These are phyloP conservation scores for Hemithea aestivaria DNA, from an alignment of 2,888 invertebrate species.

Conservation along the genomic window DNA sequence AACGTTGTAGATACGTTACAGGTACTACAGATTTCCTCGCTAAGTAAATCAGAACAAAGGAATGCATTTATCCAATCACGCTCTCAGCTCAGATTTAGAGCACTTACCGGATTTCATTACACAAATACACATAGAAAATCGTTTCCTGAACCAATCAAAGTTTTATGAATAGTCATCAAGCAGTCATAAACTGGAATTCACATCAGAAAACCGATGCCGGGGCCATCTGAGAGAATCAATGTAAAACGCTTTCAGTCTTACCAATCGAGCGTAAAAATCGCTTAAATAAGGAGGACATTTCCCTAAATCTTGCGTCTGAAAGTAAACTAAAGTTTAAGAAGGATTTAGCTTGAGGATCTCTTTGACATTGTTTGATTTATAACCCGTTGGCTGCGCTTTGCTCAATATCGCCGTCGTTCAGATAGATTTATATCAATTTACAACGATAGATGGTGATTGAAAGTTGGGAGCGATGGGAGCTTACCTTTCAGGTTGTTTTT, in stretches of 20 bases:
- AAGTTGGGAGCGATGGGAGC: conserved; percentile 7
- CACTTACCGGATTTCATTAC: conserved; percentile 12
- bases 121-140: conserved; percentile 16
- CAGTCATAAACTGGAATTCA: conserved; percentile 35
- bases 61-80: background rate
- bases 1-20: no score
- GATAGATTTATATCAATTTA: conserved; percentile 17
- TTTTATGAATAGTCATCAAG: conserved; percentile 29
- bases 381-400: conserved; percentile 18
- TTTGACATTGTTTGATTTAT: conserved; percentile 37
- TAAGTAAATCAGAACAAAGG: no score
- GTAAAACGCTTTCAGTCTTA: conserved; percentile 26
- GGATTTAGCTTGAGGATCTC: conserved; percentile 32
- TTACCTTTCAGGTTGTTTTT: conserved; percentile 3
- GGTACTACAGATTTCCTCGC: no score
- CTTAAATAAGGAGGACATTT: conserved; percentile 26
- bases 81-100: conserved; percentile 21
- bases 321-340: conserved; percentile 33
- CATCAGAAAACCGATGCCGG: conserved; percentile 31
- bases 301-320: conserved; percentile 23
- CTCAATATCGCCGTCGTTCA: conserved; percentile 18
- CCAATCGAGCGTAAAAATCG: conserved; percentile 33
- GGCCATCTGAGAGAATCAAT: conserved; percentile 25
- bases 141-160: conserved; percentile 27
- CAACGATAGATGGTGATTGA: conserved; percentile 12